Evolutionary conservation across 2,113 vertebrate species (phyloP).

Genomic region (Chunga burmeisteri): DNA sequence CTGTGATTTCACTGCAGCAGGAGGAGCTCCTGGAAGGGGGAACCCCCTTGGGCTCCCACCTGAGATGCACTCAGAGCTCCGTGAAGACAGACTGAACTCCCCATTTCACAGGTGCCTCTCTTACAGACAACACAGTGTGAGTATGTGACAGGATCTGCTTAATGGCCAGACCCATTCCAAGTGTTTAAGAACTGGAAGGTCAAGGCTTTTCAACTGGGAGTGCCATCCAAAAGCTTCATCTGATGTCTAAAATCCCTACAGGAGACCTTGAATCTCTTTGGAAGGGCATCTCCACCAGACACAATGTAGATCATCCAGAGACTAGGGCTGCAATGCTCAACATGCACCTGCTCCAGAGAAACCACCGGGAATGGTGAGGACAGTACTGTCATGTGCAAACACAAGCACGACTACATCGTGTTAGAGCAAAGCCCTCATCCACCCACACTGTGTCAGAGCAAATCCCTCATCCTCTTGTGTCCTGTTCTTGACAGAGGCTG

Average conservation of each 20-base stretch:
- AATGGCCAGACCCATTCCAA: neutral
- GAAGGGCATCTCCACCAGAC: neutral
- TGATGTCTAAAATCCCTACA: neutral
- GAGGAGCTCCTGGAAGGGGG: neutral
- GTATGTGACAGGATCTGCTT: neutral
- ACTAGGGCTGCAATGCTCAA: neutral
- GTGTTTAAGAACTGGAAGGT: neutral
- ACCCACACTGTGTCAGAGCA: neutral
- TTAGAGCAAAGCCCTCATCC: neutral
- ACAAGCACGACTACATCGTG: neutral
- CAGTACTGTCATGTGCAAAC: neutral
- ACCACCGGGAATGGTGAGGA: neutral
- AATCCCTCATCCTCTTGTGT: neutral
- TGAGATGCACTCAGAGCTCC: too few relatives aligned
- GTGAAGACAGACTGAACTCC: neutral
- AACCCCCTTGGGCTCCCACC: neutral
- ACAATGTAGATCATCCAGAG: neutral
- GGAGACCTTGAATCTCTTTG: neutral
- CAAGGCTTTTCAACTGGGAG: neutral
- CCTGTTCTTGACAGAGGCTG: neutral
- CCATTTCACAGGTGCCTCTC: neutral
- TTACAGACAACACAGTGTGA: fast-evolving
- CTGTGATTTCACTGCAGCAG: neutral
- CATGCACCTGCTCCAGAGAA: neutral
- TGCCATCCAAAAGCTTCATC: neutral